phyloP scores from a whole-genome alignment of 2,888 invertebrate species.

The Lepidonotus clava region DNA sequence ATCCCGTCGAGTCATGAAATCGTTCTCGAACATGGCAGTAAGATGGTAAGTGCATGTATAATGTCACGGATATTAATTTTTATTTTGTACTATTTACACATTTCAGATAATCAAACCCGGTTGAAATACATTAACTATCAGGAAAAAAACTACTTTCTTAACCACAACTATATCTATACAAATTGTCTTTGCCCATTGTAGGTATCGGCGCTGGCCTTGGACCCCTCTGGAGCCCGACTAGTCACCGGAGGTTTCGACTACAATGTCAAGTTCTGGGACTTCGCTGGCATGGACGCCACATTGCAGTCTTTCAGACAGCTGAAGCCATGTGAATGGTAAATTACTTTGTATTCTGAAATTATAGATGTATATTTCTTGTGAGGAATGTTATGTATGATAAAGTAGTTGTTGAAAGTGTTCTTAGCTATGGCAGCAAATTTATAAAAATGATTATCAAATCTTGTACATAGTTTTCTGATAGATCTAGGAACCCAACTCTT shows the following conservation, averaged over 20 bases:
- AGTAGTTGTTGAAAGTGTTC: no score
- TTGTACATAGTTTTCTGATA: no score
- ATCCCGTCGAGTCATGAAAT: conserved; percentile 84
- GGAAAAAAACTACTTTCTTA: no score
- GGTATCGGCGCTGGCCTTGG: conserved; percentile 91
- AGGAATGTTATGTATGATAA: no score
- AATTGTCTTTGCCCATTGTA: neutral
- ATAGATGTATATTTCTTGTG: no score
- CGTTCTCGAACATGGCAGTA: conserved; percentile 92
- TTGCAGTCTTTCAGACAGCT: conserved; percentile 94
- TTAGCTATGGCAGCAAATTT: no score
- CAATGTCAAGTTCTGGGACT: conserved; percentile 98
- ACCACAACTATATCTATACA: neutral
- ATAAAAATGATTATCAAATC: no score
- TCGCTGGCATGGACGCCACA: conserved; percentile 97
- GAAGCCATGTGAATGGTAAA: conserved; percentile 94
- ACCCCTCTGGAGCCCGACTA: conserved; percentile 95
- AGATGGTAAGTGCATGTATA: conserved; percentile 86
- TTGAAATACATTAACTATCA: no score
- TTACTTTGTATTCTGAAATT: no score
- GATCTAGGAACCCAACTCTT: no score
- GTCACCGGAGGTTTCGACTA: conserved; percentile 97
- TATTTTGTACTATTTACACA: neutral
- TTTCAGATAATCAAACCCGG: neutral
- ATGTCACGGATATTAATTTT: no score